These are phyloP conservation scores for Leucophenga varia DNA, from an alignment of 1,140 invertebrate species.

Conservation along the genomic window DNA sequence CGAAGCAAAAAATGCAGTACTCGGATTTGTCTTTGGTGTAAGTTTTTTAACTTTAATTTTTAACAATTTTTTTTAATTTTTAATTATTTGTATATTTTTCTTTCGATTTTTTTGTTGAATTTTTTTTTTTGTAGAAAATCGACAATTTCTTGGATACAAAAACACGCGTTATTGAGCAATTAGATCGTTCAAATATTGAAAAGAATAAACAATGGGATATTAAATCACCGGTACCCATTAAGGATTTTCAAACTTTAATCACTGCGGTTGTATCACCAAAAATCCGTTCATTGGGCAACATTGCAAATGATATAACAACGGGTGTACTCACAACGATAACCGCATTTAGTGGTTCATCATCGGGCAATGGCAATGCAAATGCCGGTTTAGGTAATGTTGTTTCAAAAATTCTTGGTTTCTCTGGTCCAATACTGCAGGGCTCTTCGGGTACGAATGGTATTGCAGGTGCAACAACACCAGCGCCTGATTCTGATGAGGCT, in stretches of 20 bases:
- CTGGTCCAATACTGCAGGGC: constrained; percentile 53
- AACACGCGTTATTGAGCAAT: constrained; percentile 65
- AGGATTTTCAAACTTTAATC: constrained; percentile 55
- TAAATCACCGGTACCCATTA: constrained; percentile 61
- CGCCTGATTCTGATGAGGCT: constrained; percentile 48
- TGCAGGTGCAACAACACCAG: constrained; percentile 35
- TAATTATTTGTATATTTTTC: background rate
- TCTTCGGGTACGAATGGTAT: constrained; percentile 39
- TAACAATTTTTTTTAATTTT: background rate
- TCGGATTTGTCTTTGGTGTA: constrained; percentile 79
- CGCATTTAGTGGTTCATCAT: constrained; percentile 42
- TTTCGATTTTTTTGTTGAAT: constrained; percentile 2
- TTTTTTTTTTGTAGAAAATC: constrained; percentile 64
- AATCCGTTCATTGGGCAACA: constrained; percentile 62
- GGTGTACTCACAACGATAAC: constrained; percentile 58
- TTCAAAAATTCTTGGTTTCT: constrained; percentile 51
- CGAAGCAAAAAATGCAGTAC: constrained; percentile 71
- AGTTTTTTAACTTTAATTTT: constrained; percentile 55
- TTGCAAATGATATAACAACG: constrained; percentile 60
- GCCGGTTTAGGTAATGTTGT: constrained; percentile 51
- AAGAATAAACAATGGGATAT: constrained; percentile 75
- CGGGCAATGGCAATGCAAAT: constrained; percentile 51
- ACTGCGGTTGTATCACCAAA: constrained; percentile 62
- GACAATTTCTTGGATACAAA: constrained; percentile 75
- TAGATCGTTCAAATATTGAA: constrained; percentile 70